Evolutionary conservation across 2,888 invertebrate species (phyloP).

Genomic region (Cephus spinipes): DNA sequence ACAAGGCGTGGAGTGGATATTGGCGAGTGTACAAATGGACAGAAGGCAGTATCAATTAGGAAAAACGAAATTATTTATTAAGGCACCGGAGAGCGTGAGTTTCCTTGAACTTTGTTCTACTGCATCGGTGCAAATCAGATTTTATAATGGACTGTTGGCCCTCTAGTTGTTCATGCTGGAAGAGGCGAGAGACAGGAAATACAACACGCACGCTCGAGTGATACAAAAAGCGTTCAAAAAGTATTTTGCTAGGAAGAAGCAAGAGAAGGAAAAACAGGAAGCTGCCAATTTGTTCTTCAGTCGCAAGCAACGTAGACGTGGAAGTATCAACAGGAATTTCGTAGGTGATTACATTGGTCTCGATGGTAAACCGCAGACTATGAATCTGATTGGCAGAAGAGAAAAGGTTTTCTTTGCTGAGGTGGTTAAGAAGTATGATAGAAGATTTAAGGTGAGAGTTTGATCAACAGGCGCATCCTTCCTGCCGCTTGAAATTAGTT

Average conservation of each 20-base stretch:
- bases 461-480: background rate
- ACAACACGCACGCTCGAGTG: constrained; percentile 73
- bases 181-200: constrained; percentile 75
- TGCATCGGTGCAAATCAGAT: background rate
- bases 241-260: constrained; percentile 72
- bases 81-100: constrained; percentile 73
- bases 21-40: constrained; percentile 72
- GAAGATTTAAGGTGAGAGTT: constrained; percentile 72
- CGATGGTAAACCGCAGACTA: constrained; percentile 71
- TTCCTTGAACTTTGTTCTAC: background rate
- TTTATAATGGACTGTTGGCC: constrained; percentile 16
- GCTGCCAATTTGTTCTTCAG: constrained; percentile 68
- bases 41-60: constrained; percentile 75
- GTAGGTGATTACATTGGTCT: constrained; percentile 78
- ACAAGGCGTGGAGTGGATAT: constrained; percentile 71
- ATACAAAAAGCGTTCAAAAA: constrained; percentile 77
- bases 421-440: constrained; percentile 75
- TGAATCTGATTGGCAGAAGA: constrained; percentile 71
- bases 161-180: constrained; percentile 76
- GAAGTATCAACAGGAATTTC: constrained; percentile 75
- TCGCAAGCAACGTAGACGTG: constrained; percentile 73
- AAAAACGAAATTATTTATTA: constrained; percentile 75
- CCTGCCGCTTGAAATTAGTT: too few species aligned
- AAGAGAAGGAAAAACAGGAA: constrained; percentile 71
- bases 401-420: constrained; percentile 77